Conservation (phyloP, 2,797 vertebrate species). For the Coranthus polyacanthus region DNA sequence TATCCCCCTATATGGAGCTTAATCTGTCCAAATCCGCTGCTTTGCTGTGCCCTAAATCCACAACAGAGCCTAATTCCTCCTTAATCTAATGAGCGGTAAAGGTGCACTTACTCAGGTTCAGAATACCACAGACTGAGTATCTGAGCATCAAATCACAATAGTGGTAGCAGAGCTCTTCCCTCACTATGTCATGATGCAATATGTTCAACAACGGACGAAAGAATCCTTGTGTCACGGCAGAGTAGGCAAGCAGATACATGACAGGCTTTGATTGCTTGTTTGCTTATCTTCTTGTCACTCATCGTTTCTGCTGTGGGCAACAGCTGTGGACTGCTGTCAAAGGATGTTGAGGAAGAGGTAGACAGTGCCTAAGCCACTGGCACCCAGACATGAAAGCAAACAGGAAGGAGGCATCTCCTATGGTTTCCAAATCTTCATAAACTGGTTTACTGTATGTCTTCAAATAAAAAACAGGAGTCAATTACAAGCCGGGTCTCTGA, state of each 20-base stretch:
- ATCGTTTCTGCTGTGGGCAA: constrained; percentile 16
- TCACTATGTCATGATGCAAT: constrained; percentile 20
- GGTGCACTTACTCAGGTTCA: constrained; percentile 72
- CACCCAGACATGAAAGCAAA: constrained; percentile 22
- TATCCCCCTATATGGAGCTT: constrained; percentile 81
- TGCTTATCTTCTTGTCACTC: constrained; percentile 23
- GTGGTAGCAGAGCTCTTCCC: constrained; percentile 12
- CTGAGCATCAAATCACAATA: constrained; percentile 32
- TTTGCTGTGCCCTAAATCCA: constrained; percentile 82
- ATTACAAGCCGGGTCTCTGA: too few species aligned
- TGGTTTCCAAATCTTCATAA: not conserved
- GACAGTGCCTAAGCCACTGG: not conserved
- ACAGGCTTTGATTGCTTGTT: constrained; percentile 30
- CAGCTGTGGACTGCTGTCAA: constrained; percentile 45
- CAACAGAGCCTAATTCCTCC: constrained; percentile 81
- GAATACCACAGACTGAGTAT: constrained; percentile 32
- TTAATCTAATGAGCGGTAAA: constrained; percentile 81
- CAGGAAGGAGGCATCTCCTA: not conserved
- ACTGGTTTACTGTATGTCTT: not conserved
- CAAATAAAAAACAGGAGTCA: too few species aligned
- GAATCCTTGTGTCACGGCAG: constrained; percentile 10
- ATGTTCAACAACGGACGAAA: not conserved
- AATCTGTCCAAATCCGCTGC: constrained; percentile 79
- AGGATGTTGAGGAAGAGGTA: constrained; percentile 30
- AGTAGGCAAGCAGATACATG: constrained; percentile 5